Evolutionary conservation across 1,140 invertebrate species (phyloP), one percentile per base, ranked within the genome.

Genomic region (Caenorhabditis tropicalis): DNA sequence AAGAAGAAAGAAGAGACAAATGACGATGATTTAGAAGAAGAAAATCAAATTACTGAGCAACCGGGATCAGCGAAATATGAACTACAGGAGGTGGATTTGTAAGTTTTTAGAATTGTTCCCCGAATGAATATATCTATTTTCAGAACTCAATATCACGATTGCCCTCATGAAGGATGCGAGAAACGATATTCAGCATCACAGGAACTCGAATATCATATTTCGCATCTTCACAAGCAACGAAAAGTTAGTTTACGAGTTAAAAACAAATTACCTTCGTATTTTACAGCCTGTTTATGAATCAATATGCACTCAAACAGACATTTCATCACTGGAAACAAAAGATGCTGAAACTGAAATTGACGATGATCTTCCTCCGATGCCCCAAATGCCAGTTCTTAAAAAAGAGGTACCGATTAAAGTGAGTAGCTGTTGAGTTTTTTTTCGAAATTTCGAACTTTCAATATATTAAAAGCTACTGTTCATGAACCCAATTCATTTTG

Each of bases 341-440:
- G 36, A 74, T 24, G 36, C 10, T 43, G 36, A n/a, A 31, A 74
- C 65, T 1, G 6, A 74, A 65, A 65, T 36, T 5, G 65, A 74
- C n/a, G 65, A 74, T 46, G 53, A 58, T 58, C n/a, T 58, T 7
- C 53, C 53, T 7, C 53, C 53, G 53, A 36, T 43, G 9, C 36
- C 65, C 10, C 36, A n/a, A 24, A 74, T 74, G 65, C 65, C 65
- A 24, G 36, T 74, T 27, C 65, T 74, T 0, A 74, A 43, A 74
- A 74, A 74, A 74, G 65, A 74, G 29, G 65, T 46, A 43, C 65
- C 65, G 19, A 74, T 21, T 74, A 74, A 74, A 46, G 65, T 74
- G n/a, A 74, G 65, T 39, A 65, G 29, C 16, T 29, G 7, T 53
- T 7, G 16, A 53, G 51, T 24, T 19, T 53, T 46, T 46, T n/a